Percentiles rank a stretch among this genome's conserved stretches.
Evolutionary conservation across 2,888 invertebrate genomes (phyloP).

Genomic region (Oligia latruncula): DNA sequence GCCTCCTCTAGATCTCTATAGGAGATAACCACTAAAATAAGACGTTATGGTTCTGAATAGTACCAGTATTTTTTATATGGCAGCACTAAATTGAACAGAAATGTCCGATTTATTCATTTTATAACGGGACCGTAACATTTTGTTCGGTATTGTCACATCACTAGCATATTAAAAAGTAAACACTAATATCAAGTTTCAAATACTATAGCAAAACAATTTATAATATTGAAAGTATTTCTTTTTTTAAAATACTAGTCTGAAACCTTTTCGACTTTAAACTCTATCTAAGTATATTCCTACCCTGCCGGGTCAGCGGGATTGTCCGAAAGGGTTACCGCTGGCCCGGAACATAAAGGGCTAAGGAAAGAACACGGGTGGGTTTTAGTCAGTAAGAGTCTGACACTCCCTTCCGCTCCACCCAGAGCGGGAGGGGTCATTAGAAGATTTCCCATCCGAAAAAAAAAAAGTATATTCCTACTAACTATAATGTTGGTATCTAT

Average conservation of each 20-base stretch:
- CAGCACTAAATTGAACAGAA: slow-evolving; percentile 46
- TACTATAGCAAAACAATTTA: not conserved
- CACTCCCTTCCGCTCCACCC: too few relatives aligned
- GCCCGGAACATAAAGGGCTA: too few relatives aligned
- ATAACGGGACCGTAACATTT: slow-evolving; percentile 45
- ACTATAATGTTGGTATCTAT: too few relatives aligned
- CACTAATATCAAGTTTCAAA: slow-evolving; percentile 32
- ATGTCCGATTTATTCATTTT: slow-evolving; percentile 48
- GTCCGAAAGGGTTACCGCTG: too few relatives aligned
- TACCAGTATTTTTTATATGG: slow-evolving; percentile 58
- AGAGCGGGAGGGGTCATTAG: too few relatives aligned
- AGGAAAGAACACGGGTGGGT: too few relatives aligned
- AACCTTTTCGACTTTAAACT: too few relatives aligned
- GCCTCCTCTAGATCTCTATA: slow-evolving; percentile 51
- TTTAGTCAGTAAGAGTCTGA: too few relatives aligned
- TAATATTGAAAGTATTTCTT: not conserved
- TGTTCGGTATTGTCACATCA: slow-evolving; percentile 47
- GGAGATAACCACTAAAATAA: slow-evolving; percentile 63
- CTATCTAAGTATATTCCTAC: too few relatives aligned
- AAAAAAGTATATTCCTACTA: too few relatives aligned
- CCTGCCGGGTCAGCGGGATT: too few relatives aligned
- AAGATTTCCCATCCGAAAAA: too few relatives aligned
- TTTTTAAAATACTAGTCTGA: not conserved
- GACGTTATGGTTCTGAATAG: slow-evolving; percentile 49
- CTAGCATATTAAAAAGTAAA: slow-evolving; percentile 27